Evolutionary conservation across 2,797 vertebrate species (phyloP).

Genomic region (Tragelaphus eurycerus): DNA sequence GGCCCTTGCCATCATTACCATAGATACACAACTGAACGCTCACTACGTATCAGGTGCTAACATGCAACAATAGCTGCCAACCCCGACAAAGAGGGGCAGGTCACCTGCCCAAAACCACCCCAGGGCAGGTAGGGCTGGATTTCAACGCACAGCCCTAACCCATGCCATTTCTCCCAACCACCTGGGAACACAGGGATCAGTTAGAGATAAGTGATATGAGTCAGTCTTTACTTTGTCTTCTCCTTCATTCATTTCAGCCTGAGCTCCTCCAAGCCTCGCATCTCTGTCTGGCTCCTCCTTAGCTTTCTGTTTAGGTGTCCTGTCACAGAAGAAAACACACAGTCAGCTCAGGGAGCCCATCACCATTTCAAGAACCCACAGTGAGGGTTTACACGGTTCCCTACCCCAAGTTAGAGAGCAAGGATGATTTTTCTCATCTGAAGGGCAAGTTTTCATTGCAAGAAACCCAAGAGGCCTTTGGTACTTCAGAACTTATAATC

Average conservation of each 20-base stretch:
- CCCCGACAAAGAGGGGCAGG: not conserved
- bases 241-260: not conserved
- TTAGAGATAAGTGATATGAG: not conserved
- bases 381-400: not conserved
- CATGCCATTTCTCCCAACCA: not conserved
- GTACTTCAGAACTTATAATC: not conserved
- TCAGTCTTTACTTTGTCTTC: slow-evolving; percentile 40
- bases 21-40: accelerated
- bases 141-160: not conserved
- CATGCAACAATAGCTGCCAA: not conserved
- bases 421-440: not conserved
- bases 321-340: not conserved
- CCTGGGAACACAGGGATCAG: not conserved
- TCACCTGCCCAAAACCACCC: not conserved
- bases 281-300: slow-evolving; percentile 28
- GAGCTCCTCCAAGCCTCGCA: not conserved
- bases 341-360: not conserved
- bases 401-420: not conserved
- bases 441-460: not conserved
- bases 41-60: not conserved
- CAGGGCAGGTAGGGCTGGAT: not conserved
- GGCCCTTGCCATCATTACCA: not conserved
- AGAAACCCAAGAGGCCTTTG: not conserved
- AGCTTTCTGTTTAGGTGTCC: not conserved
- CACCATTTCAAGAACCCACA: not conserved